Base-by-base conservation (phyloP, 2,888 invertebrate species). In the Diarsia mendica region DNA sequence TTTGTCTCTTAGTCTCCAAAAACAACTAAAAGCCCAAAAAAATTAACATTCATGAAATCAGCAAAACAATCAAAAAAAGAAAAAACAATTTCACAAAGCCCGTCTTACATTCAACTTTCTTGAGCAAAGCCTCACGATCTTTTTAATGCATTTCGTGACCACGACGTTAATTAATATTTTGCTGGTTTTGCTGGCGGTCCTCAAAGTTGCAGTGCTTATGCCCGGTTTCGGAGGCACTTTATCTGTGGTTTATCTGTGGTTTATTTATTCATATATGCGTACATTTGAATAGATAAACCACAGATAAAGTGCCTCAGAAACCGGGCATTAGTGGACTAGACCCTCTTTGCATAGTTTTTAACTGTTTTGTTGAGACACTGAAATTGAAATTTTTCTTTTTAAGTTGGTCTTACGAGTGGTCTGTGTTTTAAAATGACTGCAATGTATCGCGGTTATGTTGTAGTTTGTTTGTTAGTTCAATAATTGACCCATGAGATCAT, bases 121-220 rank as follows among this genome's bases (percentile, higher is more conserved):
- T 65, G 33, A 44, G 15, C 63, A 49, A 63, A 64, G 65, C 51
- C 5, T 51, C 65, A 28, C 72, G 67, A 71, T 77, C 58, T 60
- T 66, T 65, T 75, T 72, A 79, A 77, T 77, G 77, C 72, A 79
- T 79, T 77, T 65, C 65, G 72, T 72, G 77, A 84, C 84, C 79
- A 63, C 58, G 68, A 46, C 72, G 60, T 67, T 82, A 67, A 79
- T 85, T 82, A 79, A 76, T 75, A 81, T 77, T 81, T 77, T 75
- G 49, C n/a, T 46, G 58, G 74, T 81, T 82, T 75, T 72, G 46
- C 46, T 55, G 39, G 67, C 70, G 39, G 71, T 69, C 23, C 49
- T 72, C 67, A 73, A 72, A 74, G 48, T 74, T 67, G n/a, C 48
- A 64, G 55, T 64, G 48, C 60, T 83, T n/a, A n/a, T n/a, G n/a